Base-by-base conservation (phyloP, 2,888 invertebrate species). In the Neelides folsomi region DNA sequence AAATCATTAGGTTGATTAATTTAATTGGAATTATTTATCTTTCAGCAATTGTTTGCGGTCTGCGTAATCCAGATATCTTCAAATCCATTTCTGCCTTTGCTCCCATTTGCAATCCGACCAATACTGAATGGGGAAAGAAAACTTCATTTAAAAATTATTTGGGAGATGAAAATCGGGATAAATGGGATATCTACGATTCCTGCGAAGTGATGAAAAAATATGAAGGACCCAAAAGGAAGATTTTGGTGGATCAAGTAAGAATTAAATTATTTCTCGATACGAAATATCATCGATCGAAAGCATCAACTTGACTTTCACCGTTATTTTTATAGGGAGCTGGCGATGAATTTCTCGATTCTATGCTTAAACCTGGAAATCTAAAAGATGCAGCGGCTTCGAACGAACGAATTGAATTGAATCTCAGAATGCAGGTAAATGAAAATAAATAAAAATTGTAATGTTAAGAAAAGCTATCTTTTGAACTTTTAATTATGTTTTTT, bases 111-210 rank as follows among this genome's bases (percentile, higher is more conserved):
- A 90, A 95, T 71, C 94, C 97, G 0, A 77, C 73, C 2, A 73
- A 80, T 49, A 83, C 86, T 62, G 78, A 82, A 0, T 95, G 93
- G 93, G 95, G 97, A 0, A 72, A 77, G 38, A 65, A 70, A 46
- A 92, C 89, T 68, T 87, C 84, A 3, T 83, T 94, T 52, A 72
- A 73, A 49, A 86, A 86, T 0, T 92, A 89, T 68, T 71, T 92
- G 47, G 86, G 87, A 9, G 66, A 68, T 2, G 68, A 68, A 19
- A 60, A 68, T 15, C 62, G 65, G 49, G 66, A 66, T 34, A 18
- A 54, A n/a, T 90, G 90, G 89, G 73, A 75, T 7, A 77, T 83
- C 49, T 95, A 90, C 81, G 97, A 98, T 76, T 85, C 95, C 0
- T 83, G 85, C 36, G 79, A 82, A 65, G 72, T 98, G 43, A 81